Base-by-base conservation (phyloP, 2,888 invertebrate species). In the Andrena chrysosceles region DNA sequence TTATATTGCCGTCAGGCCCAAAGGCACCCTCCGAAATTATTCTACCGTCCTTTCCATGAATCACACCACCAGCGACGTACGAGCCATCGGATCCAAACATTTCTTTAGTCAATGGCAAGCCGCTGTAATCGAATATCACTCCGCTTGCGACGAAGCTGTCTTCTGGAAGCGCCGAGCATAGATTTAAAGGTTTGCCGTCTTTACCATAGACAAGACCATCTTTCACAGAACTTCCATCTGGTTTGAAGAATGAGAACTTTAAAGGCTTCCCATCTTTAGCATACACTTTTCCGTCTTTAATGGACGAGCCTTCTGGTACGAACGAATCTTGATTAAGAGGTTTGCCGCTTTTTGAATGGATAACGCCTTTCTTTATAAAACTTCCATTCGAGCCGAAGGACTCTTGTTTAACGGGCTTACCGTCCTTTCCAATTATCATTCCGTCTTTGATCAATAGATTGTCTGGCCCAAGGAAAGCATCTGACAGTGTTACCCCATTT, bases 11-110 rank as follows among this genome's bases (percentile, higher is more conserved):
- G 23, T 93, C 92, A 0, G 93, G 93, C 2, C 93, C 93, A 31
- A 93, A 94, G 0, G 86, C 84, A 8, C 93, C 93, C 56, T 92
- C 91, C 0, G 85, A 74, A 8, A 94, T 88, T 23, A 91, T 80
- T 23, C 85, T 90, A 0, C 93, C 93, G n/a, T 93, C 89, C 56
- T 90, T 93, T 20, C 89, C 90, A 64, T 91, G 88, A 52, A 94
- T 59, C 8, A 93, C 74, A 62, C 93, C 93, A 2, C 90, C 90
- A 0, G 92, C 90, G 0, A 93, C 90, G 74, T 93, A 92, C 5
- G 93, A 91, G 29, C 93, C 93, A 42, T 94, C 93, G 0, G 93
- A 93, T 10, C 93, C 92, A 23, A 93, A 93, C 16, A 90, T 84
- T 67, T 90, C 91, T 35, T 90, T 92, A 60, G 91, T 87, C 7